phyloP scores from a whole-genome alignment of 2,888 invertebrate species.

The Lobophora halterata region DNA sequence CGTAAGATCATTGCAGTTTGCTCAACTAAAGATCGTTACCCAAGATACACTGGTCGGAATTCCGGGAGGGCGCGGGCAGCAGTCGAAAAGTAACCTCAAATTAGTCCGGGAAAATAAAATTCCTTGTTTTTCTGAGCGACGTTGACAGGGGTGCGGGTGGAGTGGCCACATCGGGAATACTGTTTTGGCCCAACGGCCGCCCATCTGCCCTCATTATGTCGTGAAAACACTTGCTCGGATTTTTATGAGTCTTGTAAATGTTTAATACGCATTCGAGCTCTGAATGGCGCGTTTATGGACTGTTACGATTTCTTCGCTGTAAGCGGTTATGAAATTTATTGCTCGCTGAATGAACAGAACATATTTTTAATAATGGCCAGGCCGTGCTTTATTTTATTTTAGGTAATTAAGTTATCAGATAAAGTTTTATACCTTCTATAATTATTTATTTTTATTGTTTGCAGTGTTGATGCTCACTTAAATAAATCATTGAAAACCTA shows the following conservation, averaged over 20 bases:
- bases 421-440: too few species aligned
- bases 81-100: slow-evolving; percentile 57
- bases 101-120: slow-evolving; percentile 60
- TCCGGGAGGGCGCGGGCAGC: slow-evolving; percentile 37
- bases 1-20: slow-evolving; percentile 24
- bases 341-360: slow-evolving; percentile 14
- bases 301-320: slow-evolving; percentile 27
- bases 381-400: neutral
- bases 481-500: neutral
- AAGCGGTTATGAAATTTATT: slow-evolving; percentile 27
- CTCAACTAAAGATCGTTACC: slow-evolving; percentile 25
- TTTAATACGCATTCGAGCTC: slow-evolving; percentile 39
- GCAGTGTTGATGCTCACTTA: too few species aligned
- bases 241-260: slow-evolving; percentile 47
- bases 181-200: slow-evolving; percentile 50
- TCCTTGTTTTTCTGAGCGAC: slow-evolving; percentile 48
- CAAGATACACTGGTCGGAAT: slow-evolving; percentile 40
- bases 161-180: slow-evolving; percentile 48
- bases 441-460: too few species aligned
- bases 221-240: slow-evolving; percentile 47
- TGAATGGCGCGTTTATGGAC: slow-evolving; percentile 31
- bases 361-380: slow-evolving; percentile 9
- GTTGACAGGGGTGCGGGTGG: slow-evolving; percentile 51
- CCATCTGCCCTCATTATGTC: slow-evolving; percentile 53
- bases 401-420: neutral